Percentiles rank a stretch among this genome's conserved stretches.
Evolutionary conservation across 2,797 vertebrate genomes (phyloP).

Genomic region (Brachyrhaphis roseni): DNA sequence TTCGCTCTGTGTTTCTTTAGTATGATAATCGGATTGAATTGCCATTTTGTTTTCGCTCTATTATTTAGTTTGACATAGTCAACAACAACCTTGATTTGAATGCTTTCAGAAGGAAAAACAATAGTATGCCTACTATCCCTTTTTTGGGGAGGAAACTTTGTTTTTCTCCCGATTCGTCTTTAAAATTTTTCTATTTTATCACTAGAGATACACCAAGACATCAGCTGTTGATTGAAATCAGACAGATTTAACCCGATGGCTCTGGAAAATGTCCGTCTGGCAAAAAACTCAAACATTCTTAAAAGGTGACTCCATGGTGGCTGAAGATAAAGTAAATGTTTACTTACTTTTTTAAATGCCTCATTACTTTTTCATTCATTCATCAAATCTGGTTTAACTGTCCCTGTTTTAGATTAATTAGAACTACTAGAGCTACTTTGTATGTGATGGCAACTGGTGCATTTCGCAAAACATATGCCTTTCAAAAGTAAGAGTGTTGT

Average conservation of each 20-base stretch:
- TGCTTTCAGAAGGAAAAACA: slow-evolving; percentile 10
- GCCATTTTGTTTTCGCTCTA: slow-evolving; percentile 10
- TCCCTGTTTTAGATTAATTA: too few species aligned
- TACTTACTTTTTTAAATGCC: neutral
- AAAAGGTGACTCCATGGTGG: neutral
- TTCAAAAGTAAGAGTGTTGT: too few species aligned
- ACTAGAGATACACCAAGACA: neutral
- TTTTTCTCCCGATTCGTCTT: neutral
- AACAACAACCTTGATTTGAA: slow-evolving; percentile 24
- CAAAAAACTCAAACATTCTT: neutral
- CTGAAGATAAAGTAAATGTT: neutral
- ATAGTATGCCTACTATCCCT: neutral
- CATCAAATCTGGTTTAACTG: neutral
- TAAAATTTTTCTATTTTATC: neutral
- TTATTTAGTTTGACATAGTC: slow-evolving; percentile 30
- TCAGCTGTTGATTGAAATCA: neutral
- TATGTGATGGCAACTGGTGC: neutral
- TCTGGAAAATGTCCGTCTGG: neutral
- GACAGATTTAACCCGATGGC: neutral
- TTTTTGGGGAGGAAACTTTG: neutral
- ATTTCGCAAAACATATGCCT: neutral
- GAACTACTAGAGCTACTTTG: too few species aligned
- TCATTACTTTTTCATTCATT: neutral
- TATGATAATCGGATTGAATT: slow-evolving; percentile 29
- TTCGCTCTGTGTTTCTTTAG: slow-evolving; percentile 23